phyloP scores from a whole-genome alignment of 2,797 vertebrate genomes.

The Karalla daura region DNA sequence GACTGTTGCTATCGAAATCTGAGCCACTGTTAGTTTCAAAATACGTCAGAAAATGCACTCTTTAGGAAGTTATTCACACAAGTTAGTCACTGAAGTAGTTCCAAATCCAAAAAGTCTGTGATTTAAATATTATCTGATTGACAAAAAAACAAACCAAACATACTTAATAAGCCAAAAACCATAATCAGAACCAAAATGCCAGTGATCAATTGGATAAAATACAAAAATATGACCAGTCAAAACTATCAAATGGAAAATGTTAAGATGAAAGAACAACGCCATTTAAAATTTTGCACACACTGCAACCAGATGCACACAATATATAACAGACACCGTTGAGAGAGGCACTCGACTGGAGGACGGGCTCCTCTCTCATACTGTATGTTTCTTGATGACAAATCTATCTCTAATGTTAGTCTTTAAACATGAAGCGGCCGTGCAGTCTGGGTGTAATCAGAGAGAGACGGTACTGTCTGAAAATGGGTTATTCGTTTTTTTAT shows the following conservation, averaged over 20 bases:
- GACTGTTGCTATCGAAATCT: background rate
- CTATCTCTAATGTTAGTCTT: slow-evolving; percentile 82
- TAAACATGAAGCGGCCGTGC: slow-evolving; percentile 90
- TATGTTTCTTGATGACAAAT: slow-evolving; percentile 77
- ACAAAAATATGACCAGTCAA: slow-evolving; percentile 69
- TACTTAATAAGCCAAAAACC: slow-evolving; percentile 76
- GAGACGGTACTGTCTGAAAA: slow-evolving; percentile 90
- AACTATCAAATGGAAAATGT: slow-evolving; percentile 79
- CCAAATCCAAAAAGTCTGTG: slow-evolving; percentile 80
- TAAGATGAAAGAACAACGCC: slow-evolving; percentile 83
- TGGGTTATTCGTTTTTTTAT: slow-evolving; percentile 75
- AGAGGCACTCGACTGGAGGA: slow-evolving; percentile 84
- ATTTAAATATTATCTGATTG: slow-evolving; percentile 72
- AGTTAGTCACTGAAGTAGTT: slow-evolving; percentile 88
- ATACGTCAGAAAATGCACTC: background rate
- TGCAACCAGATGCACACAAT: slow-evolving; percentile 94
- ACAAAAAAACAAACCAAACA: slow-evolving; percentile 63
- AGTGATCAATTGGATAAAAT: slow-evolving; percentile 63
- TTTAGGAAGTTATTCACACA: slow-evolving; percentile 59
- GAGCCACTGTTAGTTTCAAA: background rate
- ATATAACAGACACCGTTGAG: slow-evolving; percentile 89
- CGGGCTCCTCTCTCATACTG: slow-evolving; percentile 80
- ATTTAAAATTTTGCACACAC: slow-evolving; percentile 88
- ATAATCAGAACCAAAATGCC: slow-evolving; percentile 72
- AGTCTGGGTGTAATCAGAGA: slow-evolving; percentile 95